A percentile compares a stretch with the other conserved stretches of the same genome.
These are phyloP conservation scores for Chromis chromis DNA, from an alignment of 2,797 vertebrate genomes.

Conservation along the genomic window DNA sequence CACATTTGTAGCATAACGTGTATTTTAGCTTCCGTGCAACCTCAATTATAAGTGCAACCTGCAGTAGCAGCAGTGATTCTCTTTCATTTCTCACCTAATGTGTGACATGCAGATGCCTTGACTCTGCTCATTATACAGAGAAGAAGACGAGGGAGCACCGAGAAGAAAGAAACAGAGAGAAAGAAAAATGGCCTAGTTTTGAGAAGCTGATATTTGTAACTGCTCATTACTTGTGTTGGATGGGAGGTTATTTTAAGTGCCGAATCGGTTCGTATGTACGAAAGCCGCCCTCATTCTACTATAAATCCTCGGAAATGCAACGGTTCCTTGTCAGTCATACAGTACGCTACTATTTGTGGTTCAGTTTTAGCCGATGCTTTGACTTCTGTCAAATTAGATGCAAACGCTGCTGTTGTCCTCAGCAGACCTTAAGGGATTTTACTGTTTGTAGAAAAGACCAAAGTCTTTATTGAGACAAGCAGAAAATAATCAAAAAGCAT, in stretches of 20 bases:
- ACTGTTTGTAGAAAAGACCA: not conserved
- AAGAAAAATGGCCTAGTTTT: slow-evolving; percentile 48
- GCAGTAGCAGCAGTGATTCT: slow-evolving; percentile 7
- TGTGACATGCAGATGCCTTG: slow-evolving; percentile 21
- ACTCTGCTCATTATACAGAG: slow-evolving; percentile 15
- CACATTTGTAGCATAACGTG: not conserved
- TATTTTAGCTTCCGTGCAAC: slow-evolving; percentile 10
- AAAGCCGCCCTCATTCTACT: slow-evolving; percentile 34
- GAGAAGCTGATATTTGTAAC: slow-evolving; percentile 53
- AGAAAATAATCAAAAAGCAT: not conserved
- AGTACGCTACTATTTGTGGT: not conserved
- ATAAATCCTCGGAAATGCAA: slow-evolving; percentile 25
- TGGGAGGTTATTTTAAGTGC: slow-evolving; percentile 53
- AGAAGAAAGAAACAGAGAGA: slow-evolving; percentile 29
- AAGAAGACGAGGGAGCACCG: slow-evolving; percentile 1
- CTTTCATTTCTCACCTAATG: slow-evolving; percentile 4
- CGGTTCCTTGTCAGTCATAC: slow-evolving; percentile 4
- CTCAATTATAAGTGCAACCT: slow-evolving; percentile 7
- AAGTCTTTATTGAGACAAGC: not conserved
- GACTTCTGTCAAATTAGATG: slow-evolving; percentile 14
- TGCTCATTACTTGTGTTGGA: slow-evolving; percentile 50
- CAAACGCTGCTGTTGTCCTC: slow-evolving; percentile 3
- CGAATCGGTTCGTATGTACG: slow-evolving; percentile 6
- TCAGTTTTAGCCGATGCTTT: slow-evolving; percentile 6
- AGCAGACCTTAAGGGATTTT: not conserved